A percentile compares a stretch with the other conserved stretches of the same genome.
Evolutionary conservation across 2,113 vertebrate genomes (phyloP).

Genomic region (Columba janthina): DNA sequence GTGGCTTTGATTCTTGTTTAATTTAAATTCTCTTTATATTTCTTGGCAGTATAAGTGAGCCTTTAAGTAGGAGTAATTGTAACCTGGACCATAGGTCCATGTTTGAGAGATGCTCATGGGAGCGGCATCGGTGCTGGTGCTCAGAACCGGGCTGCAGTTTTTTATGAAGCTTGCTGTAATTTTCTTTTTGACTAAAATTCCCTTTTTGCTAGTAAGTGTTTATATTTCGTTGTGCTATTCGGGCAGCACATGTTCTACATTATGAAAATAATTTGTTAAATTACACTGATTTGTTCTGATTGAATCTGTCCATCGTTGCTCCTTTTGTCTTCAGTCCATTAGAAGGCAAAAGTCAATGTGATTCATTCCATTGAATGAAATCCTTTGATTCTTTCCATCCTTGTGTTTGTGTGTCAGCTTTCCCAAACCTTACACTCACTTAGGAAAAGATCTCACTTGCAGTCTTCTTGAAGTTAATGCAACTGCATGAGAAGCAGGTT

Average conservation of each 20-base stretch:
- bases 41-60: neutral
- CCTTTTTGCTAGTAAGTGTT: neutral
- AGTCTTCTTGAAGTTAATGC: neutral
- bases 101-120: accelerated
- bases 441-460: neutral
- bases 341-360: neutral
- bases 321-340: neutral
- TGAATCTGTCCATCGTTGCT: neutral
- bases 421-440: neutral
- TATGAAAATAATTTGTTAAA: neutral
- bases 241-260: neutral
- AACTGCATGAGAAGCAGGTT: neutral
- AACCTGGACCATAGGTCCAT: accelerated
- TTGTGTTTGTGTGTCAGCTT: neutral
- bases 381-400: neutral
- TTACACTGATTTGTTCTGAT: neutral
- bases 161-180: neutral
- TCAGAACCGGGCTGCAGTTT: neutral
- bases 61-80: neutral
- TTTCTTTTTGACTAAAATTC: neutral
- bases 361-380: neutral
- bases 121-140: accelerated
- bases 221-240: neutral
- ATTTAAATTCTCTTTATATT: neutral
- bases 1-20: neutral